These are phyloP conservation scores for Ctenopoma multispine DNA, from an alignment of 2,797 vertebrate species.

Conservation along the genomic window DNA sequence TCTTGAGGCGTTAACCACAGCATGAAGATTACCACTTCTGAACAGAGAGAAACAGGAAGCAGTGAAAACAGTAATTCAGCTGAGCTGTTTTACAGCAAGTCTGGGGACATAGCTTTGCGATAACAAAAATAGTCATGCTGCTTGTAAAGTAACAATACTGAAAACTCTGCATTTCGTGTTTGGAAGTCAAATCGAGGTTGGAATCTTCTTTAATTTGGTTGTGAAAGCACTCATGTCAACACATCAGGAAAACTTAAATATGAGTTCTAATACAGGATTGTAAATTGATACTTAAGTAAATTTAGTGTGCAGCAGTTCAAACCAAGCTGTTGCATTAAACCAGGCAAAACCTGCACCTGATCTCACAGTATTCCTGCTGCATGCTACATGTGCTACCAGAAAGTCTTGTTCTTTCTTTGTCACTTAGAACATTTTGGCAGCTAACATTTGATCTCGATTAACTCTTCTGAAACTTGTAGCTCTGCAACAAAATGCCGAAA, in stretches of 20 bases:
- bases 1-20: conserved; percentile 3
- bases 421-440: not conserved
- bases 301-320: conserved; percentile 46
- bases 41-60: conserved; percentile 5
- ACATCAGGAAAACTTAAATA: conserved; percentile 75
- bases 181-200: conserved; percentile 70
- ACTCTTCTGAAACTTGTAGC: conserved; percentile 62
- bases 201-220: conserved; percentile 78
- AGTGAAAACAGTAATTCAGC: not conserved
- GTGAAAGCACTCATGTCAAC: conserved; percentile 71
- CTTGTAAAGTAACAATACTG: not conserved
- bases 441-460: conserved; percentile 53
- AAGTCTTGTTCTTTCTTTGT: not conserved
- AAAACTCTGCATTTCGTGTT: conserved; percentile 22
- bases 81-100: not conserved
- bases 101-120: no score
- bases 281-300: conserved; percentile 59
- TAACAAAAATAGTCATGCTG: not conserved
- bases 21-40: not conserved
- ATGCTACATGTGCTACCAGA: conserved; percentile 21
- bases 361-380: conserved; percentile 10
- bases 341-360: conserved; percentile 29
- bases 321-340: conserved; percentile 15
- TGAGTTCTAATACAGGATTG: conserved; percentile 72
- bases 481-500: conserved; percentile 70